Base-by-base conservation (phyloP, 1,140 invertebrate species). In the Panagrolaimus sp. region DNA sequence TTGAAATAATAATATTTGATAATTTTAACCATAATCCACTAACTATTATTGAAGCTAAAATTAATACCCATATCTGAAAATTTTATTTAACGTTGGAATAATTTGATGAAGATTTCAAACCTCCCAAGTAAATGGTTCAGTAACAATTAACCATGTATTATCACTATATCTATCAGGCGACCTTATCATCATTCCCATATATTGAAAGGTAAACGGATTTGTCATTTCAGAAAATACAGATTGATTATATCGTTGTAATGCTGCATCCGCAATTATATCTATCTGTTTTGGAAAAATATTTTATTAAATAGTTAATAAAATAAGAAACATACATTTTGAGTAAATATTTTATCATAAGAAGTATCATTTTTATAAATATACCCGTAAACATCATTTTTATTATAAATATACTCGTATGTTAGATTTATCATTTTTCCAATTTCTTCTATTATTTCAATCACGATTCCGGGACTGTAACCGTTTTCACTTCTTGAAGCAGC, bases 121-220 rank as follows among this genome's bases (percentile, higher is more conserved):
- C 45, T 66, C 42, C 65, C 65, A 66, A n/a, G 45, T 23, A 57
- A 66, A 66, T 4, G 65, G 65, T 13, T 47, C 51, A 5, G 65
- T 66, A 16, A 66, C 65, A 66, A 66, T 66, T 1, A 66, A 14
- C 65, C 65, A 66, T 9, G 65, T 66, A 43, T 66, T 47, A 57
- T 47, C 45, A n/a, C 45, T 45, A 31, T 48, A 66, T 31, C 42
- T 47, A 42, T 57, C 27, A 31, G 65, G 45, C 9, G 65, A 66
- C 9, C 65, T 9, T 5, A 66, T 66, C 65, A 66, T 48, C 65
- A 66, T 66, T 3, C 45, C 65, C 11, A 44, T 47, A 9, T 23
- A 27, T 25, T 47, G 16, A 31, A 66, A 66, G 9, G 14, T 16
- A 31, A 66, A 23, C 5, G 65, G 65, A 66, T 38, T 31, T 14